These are phyloP conservation scores for Corvus hawaiiensis DNA, from an alignment of 2,113 vertebrate genomes.

Conservation along the genomic window DNA sequence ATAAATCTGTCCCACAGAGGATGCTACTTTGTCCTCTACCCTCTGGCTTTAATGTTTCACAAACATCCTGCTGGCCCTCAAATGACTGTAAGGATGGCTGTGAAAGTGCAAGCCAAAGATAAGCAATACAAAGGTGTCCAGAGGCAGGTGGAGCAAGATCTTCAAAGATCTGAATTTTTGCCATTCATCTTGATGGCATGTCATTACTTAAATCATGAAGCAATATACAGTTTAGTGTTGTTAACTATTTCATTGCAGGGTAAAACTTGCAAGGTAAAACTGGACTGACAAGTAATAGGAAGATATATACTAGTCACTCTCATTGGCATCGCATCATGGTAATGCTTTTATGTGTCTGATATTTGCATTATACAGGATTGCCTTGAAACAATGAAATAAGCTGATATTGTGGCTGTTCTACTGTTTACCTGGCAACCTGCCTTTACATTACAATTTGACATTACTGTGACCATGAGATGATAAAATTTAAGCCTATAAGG, in stretches of 20 bases:
- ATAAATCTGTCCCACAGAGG: not conserved
- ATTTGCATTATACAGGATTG: not conserved
- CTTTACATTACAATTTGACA: not conserved
- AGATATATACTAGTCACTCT: not conserved
- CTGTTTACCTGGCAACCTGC: not conserved
- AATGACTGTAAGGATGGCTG: not conserved
- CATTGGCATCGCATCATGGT: not conserved
- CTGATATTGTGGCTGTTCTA: not conserved
- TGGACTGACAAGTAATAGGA: not conserved
- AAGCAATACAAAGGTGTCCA: not conserved
- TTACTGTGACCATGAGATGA: not conserved
- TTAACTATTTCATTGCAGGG: not conserved
- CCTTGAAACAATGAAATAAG: not conserved
- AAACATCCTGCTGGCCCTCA: not conserved
- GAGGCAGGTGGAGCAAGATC: not conserved
- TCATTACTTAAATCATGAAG: not conserved
- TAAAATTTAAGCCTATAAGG: not conserved
- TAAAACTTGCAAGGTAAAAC: not conserved
- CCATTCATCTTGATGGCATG: not conserved
- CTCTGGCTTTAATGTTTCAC: not conserved
- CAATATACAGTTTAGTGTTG: not conserved
- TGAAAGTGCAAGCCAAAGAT: not conserved
- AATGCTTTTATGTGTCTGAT: not conserved
- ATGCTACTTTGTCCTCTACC: not conserved
- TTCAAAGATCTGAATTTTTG: not conserved